phyloP scores from a whole-genome alignment of 2,888 invertebrate genomes.

The Lithosia quadra region DNA sequence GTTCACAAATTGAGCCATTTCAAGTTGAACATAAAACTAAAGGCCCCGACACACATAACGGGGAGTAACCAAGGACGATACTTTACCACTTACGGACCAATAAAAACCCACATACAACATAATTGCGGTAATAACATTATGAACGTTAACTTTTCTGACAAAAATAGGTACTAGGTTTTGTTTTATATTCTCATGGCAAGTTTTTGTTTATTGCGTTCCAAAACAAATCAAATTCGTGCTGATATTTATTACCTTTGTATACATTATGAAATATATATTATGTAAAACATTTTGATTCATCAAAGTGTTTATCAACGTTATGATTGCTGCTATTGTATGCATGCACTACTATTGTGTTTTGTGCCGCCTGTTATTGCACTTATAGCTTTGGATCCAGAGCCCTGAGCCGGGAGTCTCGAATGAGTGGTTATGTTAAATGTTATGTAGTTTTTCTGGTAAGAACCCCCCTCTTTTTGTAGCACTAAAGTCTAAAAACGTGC shows the following conservation, averaged over 20 bases:
- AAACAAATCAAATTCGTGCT: constrained; percentile 10
- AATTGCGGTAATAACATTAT: constrained; percentile 50
- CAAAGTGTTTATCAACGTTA: too few relatives aligned
- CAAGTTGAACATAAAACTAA: constrained; percentile 58
- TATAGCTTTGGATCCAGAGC: too few relatives aligned
- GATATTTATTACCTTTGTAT: background rate
- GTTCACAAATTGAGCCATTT: constrained; percentile 57
- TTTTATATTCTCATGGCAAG: constrained; percentile 22
- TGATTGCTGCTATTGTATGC: too few relatives aligned
- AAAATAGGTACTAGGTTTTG: constrained; percentile 24
- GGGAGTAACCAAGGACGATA: constrained; percentile 47
- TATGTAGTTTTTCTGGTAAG: too few relatives aligned
- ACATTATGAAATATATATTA: background rate
- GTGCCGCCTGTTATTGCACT: too few relatives aligned
- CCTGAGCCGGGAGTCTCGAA: too few relatives aligned
- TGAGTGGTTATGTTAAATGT: too few relatives aligned
- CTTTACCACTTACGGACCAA: constrained; percentile 56
- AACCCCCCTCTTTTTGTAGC: too few relatives aligned
- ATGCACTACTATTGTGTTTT: too few relatives aligned
- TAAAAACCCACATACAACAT: constrained; percentile 51
- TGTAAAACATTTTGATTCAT: background rate
- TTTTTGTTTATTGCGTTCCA: constrained; percentile 14
- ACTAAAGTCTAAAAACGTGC: too few relatives aligned
- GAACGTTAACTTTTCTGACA: constrained; percentile 39
- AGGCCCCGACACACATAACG: constrained; percentile 51